A percentile compares a stretch with the other conserved stretches of the same genome.
Conservation (phyloP, 1,140 invertebrate genomes). For the Temnothorax nylanderi region DNA sequence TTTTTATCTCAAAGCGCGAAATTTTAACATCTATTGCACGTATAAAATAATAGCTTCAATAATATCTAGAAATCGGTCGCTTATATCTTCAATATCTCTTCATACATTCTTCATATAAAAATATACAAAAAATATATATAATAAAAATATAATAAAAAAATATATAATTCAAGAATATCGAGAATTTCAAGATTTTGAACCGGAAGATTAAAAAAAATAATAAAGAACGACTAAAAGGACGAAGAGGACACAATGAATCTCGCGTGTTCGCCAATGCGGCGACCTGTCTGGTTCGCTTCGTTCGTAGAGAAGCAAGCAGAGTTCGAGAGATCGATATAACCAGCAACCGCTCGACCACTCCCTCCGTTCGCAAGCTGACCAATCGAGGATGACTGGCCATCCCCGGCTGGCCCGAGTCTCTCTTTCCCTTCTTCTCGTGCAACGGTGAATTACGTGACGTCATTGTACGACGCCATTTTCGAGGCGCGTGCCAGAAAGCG, state of each 20-base stretch:
- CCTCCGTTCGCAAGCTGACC: slow-evolving; percentile 81
- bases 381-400: slow-evolving; percentile 82
- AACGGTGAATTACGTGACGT: slow-evolving; percentile 81
- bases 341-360: slow-evolving; percentile 81
- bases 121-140: background rate
- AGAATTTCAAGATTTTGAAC: slow-evolving; percentile 4
- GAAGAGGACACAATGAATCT: slow-evolving; percentile 52
- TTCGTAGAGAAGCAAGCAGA: slow-evolving; percentile 61
- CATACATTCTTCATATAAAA: background rate
- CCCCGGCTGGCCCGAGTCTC: slow-evolving; percentile 77
- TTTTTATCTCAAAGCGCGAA: background rate
- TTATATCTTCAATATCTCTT: background rate
- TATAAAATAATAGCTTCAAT: background rate
- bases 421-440: slow-evolving; percentile 69
- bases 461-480: slow-evolving; percentile 83
- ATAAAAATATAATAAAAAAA: background rate
- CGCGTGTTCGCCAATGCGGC: slow-evolving; percentile 62
- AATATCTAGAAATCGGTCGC: background rate
- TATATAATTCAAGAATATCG: background rate
- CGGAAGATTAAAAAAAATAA: slow-evolving; percentile 19
- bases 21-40: background rate
- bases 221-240: slow-evolving; percentile 5
- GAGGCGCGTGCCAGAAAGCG: slow-evolving; percentile 82
- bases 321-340: slow-evolving; percentile 83
- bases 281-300: slow-evolving; percentile 61